Conservation (phyloP, 2,888 invertebrate genomes). For the Tholera decimalis region DNA sequence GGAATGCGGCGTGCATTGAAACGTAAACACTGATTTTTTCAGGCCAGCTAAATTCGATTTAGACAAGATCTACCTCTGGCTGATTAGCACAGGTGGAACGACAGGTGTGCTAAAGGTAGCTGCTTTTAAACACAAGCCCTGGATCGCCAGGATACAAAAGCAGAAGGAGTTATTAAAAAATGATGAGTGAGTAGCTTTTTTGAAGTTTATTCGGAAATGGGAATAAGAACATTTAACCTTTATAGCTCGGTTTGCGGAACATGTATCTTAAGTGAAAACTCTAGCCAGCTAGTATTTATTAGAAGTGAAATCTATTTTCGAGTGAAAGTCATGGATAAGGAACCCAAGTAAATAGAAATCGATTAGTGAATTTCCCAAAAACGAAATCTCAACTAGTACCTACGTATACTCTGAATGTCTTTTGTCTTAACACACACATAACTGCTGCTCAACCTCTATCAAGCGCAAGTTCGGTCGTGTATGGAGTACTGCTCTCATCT, state of each 20-base stretch:
- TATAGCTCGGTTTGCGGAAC: neutral
- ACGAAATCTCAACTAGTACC: too few relatives aligned
- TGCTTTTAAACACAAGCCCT: conserved; percentile 74
- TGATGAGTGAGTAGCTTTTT: conserved; percentile 31
- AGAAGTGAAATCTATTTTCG: too few relatives aligned
- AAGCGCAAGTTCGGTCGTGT: too few relatives aligned
- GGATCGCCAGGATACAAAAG: conserved; percentile 61
- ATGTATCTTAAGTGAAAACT: too few relatives aligned
- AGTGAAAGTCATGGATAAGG: too few relatives aligned
- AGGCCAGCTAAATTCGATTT: conserved; percentile 77
- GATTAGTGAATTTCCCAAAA: too few relatives aligned
- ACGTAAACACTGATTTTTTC: conserved; percentile 1
- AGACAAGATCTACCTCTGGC: conserved; percentile 74
- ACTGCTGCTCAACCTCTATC: too few relatives aligned
- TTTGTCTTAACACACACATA: too few relatives aligned
- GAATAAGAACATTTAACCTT: neutral
- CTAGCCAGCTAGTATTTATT: too few relatives aligned
- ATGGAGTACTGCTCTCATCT: too few relatives aligned
- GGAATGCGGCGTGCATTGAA: neutral
- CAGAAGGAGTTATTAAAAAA: conserved; percentile 16
- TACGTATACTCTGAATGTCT: too few relatives aligned
- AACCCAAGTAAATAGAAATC: too few relatives aligned
- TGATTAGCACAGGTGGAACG: conserved; percentile 81
- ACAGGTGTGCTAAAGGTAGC: conserved; percentile 79
- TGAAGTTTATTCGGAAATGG: neutral